Percentiles rank a stretch among this genome's conserved stretches.
These are phyloP conservation scores for Oryzias sinensis DNA, from an alignment of 2,797 vertebrate species.

Conservation along the genomic window DNA sequence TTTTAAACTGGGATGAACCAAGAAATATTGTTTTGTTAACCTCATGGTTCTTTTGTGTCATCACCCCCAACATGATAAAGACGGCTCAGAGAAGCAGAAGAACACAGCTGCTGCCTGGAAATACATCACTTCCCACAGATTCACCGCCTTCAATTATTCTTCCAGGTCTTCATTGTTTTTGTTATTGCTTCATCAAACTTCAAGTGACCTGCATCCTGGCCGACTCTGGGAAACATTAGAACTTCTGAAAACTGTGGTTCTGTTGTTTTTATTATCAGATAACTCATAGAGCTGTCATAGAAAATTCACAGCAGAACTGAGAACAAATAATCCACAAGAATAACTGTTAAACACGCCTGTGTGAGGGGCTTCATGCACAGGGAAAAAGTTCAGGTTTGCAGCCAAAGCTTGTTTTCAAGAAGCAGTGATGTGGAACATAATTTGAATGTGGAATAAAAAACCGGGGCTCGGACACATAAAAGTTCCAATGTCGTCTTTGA, in stretches of 20 bases:
- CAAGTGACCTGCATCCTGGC: not conserved
- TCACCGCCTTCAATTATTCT: too few species aligned
- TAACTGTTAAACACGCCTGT: slow-evolving; percentile 6
- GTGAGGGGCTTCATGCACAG: not conserved
- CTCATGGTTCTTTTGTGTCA: too few species aligned
- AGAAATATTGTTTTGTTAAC: too few species aligned
- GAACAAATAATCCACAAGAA: too few species aligned
- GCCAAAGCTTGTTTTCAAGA: slow-evolving; percentile 17
- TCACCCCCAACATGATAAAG: too few species aligned
- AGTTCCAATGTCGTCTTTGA: slow-evolving; percentile 3
- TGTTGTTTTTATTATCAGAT: not conserved
- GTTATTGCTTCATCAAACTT: not conserved
- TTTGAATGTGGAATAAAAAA: not conserved
- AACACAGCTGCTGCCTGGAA: not conserved
- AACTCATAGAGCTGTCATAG: not conserved
- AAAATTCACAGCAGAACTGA: not conserved
- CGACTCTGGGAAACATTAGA: not conserved
- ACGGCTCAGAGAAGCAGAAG: too few species aligned
- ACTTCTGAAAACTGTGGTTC: not conserved
- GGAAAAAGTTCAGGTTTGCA: not conserved
- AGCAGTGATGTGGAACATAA: slow-evolving; percentile 28
- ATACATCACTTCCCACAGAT: too few species aligned
- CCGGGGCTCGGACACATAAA: slow-evolving; percentile 15
- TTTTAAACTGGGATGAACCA: too few species aligned
- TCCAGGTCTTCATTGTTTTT: too few species aligned